Base-by-base conservation (phyloP, 2,797 vertebrate species). In the Girardinus metallicus region DNA sequence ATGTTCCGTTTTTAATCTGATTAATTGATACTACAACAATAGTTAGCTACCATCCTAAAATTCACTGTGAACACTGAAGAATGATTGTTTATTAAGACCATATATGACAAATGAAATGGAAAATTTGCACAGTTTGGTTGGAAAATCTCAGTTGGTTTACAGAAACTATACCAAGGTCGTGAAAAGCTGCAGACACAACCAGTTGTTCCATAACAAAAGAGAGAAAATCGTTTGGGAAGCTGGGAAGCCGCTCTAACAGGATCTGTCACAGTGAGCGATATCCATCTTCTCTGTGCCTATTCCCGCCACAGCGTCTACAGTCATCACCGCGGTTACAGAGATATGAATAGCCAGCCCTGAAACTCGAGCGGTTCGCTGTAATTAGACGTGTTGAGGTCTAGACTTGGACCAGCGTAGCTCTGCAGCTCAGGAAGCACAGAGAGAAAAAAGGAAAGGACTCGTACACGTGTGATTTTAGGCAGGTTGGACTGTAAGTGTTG, bases 291-390 rank as follows among this genome's bases (percentile, higher is more conserved):
- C 83, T 46, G 66, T 15, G 68, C 75, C 83, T 85, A 87, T 90
- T 91, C 89, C 62, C 81, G 86, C 86, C 60, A 12, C 57, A 55
- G 74, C 82, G 82, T 90, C 92, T 92, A 83, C 83, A 77, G 82
- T 83, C 89, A 18, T 94, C 92, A 77, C 93, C 89, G 75, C 68
- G 93, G 95, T 83, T 88, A 94, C 84, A 3, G 77, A 82, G 94
- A 95, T 96, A 96, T 95, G 94, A 96, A 96, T 96, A 95, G 94
- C 94, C 83, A 79, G 80, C 71, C 78, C 43, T 87, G 95, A 95
- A 90, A 96, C 91, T 78, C 18, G 95, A 96, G 95, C 92, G 82
- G 84, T 79, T 57, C 49, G 0, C 89, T 89, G 88, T 85, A 86
- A 84, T 66, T 82, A 92, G 89, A 88, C 75, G 18, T 87, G 82